phyloP scores from a whole-genome alignment of 2,888 invertebrate species.

The Hyles lineata region DNA sequence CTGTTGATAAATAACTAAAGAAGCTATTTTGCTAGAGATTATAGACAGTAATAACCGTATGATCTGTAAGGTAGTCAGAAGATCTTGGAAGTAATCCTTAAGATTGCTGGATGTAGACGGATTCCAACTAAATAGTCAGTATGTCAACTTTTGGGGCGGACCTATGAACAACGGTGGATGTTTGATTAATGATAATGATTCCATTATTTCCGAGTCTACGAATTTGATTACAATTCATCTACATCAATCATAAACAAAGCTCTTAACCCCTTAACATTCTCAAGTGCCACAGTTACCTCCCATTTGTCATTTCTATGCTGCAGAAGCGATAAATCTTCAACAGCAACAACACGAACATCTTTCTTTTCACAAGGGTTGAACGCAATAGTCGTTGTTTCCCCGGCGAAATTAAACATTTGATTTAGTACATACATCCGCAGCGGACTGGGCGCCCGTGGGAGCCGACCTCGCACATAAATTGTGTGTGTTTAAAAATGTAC shows the following conservation, averaged over 20 bases:
- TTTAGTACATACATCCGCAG: constrained; percentile 70
- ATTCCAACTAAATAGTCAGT: too few relatives aligned
- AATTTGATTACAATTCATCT: neutral
- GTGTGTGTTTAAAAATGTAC: constrained; percentile 60
- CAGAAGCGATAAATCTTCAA: constrained; percentile 1
- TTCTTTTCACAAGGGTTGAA: constrained; percentile 14
- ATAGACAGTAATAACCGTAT: too few relatives aligned
- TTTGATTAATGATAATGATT: too few relatives aligned
- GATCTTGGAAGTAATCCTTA: too few relatives aligned
- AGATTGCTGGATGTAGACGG: too few relatives aligned
- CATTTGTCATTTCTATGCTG: constrained; percentile 20
- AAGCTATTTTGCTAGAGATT: too few relatives aligned
- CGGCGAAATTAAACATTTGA: constrained; percentile 78
- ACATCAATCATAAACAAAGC: neutral
- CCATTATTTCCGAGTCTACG: neutral
- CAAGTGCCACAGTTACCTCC: neutral
- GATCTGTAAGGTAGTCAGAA: too few relatives aligned
- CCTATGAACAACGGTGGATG: too few relatives aligned
- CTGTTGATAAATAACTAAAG: too few relatives aligned
- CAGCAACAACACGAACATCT: constrained; percentile 16
- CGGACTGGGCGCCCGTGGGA: constrained; percentile 68
- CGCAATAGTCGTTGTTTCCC: constrained; percentile 68
- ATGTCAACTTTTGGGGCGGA: too few relatives aligned
- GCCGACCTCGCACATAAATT: constrained; percentile 51
- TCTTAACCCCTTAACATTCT: neutral